Base-by-base conservation (phyloP, 2,797 vertebrate species). In the Propithecus perrieri region DNA sequence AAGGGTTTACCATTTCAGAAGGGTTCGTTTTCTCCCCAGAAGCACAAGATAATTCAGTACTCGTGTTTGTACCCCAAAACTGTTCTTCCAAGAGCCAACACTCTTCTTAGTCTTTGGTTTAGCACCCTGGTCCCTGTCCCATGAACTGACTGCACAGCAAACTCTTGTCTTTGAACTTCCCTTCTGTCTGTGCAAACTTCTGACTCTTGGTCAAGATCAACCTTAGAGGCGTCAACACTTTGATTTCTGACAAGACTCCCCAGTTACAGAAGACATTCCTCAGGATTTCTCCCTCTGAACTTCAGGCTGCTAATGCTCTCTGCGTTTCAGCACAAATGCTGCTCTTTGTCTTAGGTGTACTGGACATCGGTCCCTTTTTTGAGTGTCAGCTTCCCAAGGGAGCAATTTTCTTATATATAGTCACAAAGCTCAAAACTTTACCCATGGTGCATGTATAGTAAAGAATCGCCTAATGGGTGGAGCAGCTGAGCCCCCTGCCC, bases 101-200 rank as follows among this genome's bases (percentile, higher is more conserved):
- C 33, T 17, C 67, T 22, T 6, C 46, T 41, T 28, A 61, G 20
- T 57, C 30, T 81, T 61, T 26, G 46, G 35, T 63, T 81, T 15
- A 22, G 15, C 22, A 26, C 10, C 5, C 57, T 17, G 9, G 30
- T 9, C 0, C 1, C 18, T 43, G 33, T n/a, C 14, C 4, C 1
- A 0, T 50, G 28, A 59, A 50, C 28, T 59, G 17, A 24, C 3
- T 61, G 14, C 22, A 20, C 12, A 76, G 69, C 63, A 13, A 35
- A 72, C n/a, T 69, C 12, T 43, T 50, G 0, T 61, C 38, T 93
- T 71, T 72, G 38, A 30, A 14, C 33, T 81, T 55, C 61, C 30
- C 59, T 80, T 41, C 67, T 8, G 3, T 81, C n/a, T 7, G 4
- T 35, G 50, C 11, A 46, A 71, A 84, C 38, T 38, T 81, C 18